Conservation (phyloP, 2,797 vertebrate genomes). For the Anolis apletophallus region DNA sequence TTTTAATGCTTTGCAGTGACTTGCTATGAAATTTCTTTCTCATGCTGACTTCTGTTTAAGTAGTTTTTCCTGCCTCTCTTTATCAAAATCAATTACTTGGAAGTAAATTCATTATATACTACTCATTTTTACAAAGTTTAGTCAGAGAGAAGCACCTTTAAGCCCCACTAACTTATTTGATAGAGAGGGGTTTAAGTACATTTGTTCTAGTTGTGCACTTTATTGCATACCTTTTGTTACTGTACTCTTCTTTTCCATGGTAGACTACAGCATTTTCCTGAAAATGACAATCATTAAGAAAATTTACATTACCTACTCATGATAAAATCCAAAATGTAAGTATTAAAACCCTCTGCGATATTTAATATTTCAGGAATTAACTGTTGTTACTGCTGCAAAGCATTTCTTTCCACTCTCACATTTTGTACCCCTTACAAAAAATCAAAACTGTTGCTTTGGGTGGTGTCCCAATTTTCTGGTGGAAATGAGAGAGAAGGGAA, state of each 20-base stretch:
- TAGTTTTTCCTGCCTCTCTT: neutral
- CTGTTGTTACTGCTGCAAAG: neutral
- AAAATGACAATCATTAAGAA: neutral
- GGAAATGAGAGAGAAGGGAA: too few species aligned
- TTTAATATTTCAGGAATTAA: neutral
- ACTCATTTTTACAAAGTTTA: neutral
- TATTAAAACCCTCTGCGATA: neutral
- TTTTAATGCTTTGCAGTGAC: slow-evolving; percentile 9
- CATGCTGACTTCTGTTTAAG: neutral
- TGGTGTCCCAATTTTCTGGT: neutral
- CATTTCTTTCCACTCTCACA: neutral
- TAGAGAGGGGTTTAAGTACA: neutral
- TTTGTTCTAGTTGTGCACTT: neutral
- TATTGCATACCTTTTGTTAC: neutral
- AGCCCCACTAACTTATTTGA: neutral
- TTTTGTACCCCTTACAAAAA: too few species aligned
- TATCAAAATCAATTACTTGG: neutral
- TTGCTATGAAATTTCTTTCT: neutral
- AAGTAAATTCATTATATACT: neutral
- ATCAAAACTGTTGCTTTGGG: neutral
- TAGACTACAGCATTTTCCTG: neutral
- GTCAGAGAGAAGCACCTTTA: neutral
- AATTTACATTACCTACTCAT: neutral
- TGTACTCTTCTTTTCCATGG: neutral
- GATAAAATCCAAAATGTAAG: neutral